Conservation (phyloP, 2,797 vertebrate genomes). For the Adrianichthys oophorus region DNA sequence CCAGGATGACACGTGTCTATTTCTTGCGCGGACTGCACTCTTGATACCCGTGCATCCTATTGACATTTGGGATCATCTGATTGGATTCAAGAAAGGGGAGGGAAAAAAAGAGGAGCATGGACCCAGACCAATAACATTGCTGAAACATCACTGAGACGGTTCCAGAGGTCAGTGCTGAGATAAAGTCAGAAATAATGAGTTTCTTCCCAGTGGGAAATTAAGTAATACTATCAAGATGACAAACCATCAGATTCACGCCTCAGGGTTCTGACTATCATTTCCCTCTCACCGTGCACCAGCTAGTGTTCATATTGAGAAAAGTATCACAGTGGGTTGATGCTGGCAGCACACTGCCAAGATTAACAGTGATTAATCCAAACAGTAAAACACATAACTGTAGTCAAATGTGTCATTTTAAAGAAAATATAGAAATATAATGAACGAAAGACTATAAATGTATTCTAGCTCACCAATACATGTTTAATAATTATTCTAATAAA, state of each 20-base stretch:
- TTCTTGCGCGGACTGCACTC: constrained; percentile 48
- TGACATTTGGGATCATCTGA: constrained; percentile 59
- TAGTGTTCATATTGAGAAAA: constrained; percentile 57
- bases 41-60: constrained; percentile 56
- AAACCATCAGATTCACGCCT: constrained; percentile 76
- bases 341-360: constrained; percentile 42
- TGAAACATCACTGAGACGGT: constrained; percentile 59
- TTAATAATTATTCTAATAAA: not conserved
- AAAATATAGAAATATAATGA: constrained; percentile 3
- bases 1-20: constrained; percentile 39
- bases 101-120: constrained; percentile 44
- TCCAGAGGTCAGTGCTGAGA: constrained; percentile 74
- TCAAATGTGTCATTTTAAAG: constrained; percentile 15
- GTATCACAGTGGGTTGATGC: constrained; percentile 41
- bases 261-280: constrained; percentile 72
- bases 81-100: constrained; percentile 14
- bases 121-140: constrained; percentile 73
- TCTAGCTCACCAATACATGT: not conserved
- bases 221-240: constrained; percentile 80
- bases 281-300: constrained; percentile 59
- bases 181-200: constrained; percentile 81
- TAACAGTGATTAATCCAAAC: constrained; percentile 51
- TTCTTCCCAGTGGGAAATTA: constrained; percentile 80
- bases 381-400: constrained; percentile 25
- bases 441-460: not conserved